A percentile compares a stretch with the other conserved stretches of the same genome.
Evolutionary conservation across 2,888 invertebrate species (phyloP).

Genomic region (Linhomoeus sp.): DNA sequence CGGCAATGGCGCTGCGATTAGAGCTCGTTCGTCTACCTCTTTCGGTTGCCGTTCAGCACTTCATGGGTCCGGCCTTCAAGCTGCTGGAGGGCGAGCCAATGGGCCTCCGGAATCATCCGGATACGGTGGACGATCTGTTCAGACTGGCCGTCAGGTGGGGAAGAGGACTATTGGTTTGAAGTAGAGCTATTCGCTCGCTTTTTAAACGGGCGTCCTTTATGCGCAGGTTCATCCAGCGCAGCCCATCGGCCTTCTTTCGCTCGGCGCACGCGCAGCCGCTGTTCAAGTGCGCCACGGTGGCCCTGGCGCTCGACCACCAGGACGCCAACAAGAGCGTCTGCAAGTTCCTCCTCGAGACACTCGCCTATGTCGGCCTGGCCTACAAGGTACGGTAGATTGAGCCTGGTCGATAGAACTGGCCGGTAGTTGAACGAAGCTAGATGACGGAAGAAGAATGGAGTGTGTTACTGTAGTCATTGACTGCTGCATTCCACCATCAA

Average conservation of each 20-base stretch:
- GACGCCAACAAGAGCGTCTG: constrained; percentile 63
- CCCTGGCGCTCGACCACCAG: constrained; percentile 50
- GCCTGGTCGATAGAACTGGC: too few species aligned
- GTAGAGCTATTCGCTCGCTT: neutral
- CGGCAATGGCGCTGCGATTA: constrained; percentile 9
- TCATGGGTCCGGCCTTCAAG: constrained; percentile 34
- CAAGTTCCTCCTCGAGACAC: constrained; percentile 75
- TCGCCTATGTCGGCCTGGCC: constrained; percentile 38
- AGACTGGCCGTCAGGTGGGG: constrained; percentile 47
- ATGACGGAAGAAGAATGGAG: too few species aligned
- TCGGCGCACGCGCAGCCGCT: constrained; percentile 51
- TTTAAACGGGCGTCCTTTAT: neutral
- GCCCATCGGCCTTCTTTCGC: constrained; percentile 59
- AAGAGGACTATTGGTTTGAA: neutral
- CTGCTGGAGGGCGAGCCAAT: constrained; percentile 49
- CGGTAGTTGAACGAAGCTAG: too few species aligned
- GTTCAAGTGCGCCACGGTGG: constrained; percentile 58
- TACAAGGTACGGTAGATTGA: constrained; percentile 12
- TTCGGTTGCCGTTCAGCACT: constrained; percentile 23
- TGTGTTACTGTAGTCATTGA: too few species aligned
- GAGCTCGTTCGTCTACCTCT: neutral
- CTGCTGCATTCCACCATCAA: too few species aligned
- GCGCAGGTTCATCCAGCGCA: constrained; percentile 53
- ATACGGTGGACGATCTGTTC: constrained; percentile 93
- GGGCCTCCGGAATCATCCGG: constrained; percentile 74